Base-by-base conservation (phyloP, 2,797 vertebrate genomes). In the Pipistrellus nathusii region DNA sequence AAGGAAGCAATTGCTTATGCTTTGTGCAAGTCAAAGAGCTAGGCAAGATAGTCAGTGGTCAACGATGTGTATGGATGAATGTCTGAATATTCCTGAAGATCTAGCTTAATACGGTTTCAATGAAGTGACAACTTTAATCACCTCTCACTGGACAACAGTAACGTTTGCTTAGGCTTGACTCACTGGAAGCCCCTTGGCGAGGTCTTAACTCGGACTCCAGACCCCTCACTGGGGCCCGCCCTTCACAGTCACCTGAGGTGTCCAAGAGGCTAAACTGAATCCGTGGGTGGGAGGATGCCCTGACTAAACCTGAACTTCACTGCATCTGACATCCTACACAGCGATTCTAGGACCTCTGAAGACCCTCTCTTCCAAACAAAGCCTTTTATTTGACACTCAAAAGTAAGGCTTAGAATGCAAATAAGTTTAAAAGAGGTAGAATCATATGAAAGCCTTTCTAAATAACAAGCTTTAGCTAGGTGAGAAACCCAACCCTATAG, bases 321-420 rank as follows among this genome's bases (percentile, higher is more conserved):
- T 83, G 78, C 72, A n/a, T 68, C 5, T 35, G 1, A 57, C 75
- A 57, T 77, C 21, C 25, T 30, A 59, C 18, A 87, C 18, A 82
- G 30, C 59, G 48, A 73, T 53, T 53, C 82, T 69, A 48, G 11
- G 18, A 14, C 44, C 71, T 48, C 53, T 62, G 23, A 80, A 92
- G 46, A 77, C 3, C 11, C 6, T 62, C 6, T 87, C 18, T 77
- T 93, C 62, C 62, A 59, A 93, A 66, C 3, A 85, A 85, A 71
- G 27, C 25, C 30, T 71, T 91, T 55, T 89, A 75, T 55, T 64
- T 75, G 55, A 66, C 32, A 78, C 46, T 90, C 35, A 72, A 94
- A 94, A 84, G n/a, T 78, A 62, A 64, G 25, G 14, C 57, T 89
- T 78, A 80, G 35, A 87, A 94, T 71, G n/a, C 32, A 46, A 87